phyloP scores from a whole-genome alignment of 2,797 vertebrate species.

The Nyctalus aviator region DNA sequence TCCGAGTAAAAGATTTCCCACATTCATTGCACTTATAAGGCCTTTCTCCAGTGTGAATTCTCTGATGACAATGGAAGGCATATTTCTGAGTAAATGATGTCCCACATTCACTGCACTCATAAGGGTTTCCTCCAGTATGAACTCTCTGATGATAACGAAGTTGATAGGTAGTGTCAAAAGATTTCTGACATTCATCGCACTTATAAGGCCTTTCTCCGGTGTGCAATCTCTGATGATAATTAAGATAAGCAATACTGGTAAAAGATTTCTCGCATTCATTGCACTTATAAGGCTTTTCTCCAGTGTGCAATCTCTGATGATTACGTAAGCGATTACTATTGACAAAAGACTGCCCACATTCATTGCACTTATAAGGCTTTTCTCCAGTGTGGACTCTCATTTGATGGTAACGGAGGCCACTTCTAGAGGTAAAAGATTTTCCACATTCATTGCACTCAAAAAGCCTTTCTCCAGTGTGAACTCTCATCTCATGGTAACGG shows the following conservation, averaged over 20 bases:
- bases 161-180: too few species aligned
- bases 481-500: too few species aligned
- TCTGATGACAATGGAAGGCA: not conserved
- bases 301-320: not conserved
- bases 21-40: not conserved
- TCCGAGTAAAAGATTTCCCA: conserved; percentile 7
- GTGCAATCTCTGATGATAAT: not conserved
- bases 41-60: conserved; percentile 25
- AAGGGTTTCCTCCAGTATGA: too few species aligned
- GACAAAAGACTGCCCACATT: not conserved
- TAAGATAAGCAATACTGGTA: not conserved
- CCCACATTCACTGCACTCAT: too few species aligned
- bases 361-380: not conserved
- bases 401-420: too few species aligned
- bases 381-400: not conserved
- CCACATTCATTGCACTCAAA: not conserved
- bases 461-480: too few species aligned
- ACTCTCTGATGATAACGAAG: too few species aligned
- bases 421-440: not conserved
- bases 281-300: not conserved
- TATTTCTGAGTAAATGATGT: too few species aligned
- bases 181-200: too few species aligned
- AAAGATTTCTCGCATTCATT: not conserved
- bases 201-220: too few species aligned
- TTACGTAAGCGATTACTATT: too few species aligned